Base-by-base conservation (phyloP, 2,797 vertebrate species). In the Pangasius mekongensis region DNA sequence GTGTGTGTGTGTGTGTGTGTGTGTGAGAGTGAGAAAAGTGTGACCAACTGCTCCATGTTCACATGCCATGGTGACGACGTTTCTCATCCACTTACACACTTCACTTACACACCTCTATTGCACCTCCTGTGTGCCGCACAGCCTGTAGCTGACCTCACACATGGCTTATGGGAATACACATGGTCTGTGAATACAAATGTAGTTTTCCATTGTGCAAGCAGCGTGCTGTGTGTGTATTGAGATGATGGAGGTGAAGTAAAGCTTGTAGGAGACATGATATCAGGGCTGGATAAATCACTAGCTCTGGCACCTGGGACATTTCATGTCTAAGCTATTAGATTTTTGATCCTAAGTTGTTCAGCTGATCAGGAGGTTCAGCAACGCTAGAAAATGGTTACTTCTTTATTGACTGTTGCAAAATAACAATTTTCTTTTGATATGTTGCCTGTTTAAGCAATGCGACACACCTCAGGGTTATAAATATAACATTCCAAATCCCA, bases 31-130 rank as follows among this genome's bases (percentile, higher is more conserved):
- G 69, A 5, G 14, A 54, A 16, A 56, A 36, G 30, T 56, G 3
- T 74, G 47, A 89, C 60, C 60, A 56, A 85, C 78, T 33, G 22
- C 20, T 83, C 1, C 14, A 64, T 86, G 62, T 86, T 91, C 86
- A 85, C 60, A 83, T 30, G 58, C 27, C 60, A 36, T 0, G 0
- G 18, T 84, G 58, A 18, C 20, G 39, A 11, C 5, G 18, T 83
- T 83, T 9, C 56, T 60, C 11, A 36, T 36, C n/a, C 36, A 27
- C 30, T 11, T 22, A 56, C 64, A 74, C 64, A 13, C 82, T 16
- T 33, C 22, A 7, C 18, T 20, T 20, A 54, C 64, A 74, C 64
- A 22, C 82, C 5, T 39, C n/a, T 60, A 0, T 39, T 22, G 54
- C 24, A 20, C 8, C 76, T 56, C 52, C 49, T 5, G 33, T 6